phyloP scores from a whole-genome alignment of 2,113 vertebrate genomes.

The Pantherophis guttatus region DNA sequence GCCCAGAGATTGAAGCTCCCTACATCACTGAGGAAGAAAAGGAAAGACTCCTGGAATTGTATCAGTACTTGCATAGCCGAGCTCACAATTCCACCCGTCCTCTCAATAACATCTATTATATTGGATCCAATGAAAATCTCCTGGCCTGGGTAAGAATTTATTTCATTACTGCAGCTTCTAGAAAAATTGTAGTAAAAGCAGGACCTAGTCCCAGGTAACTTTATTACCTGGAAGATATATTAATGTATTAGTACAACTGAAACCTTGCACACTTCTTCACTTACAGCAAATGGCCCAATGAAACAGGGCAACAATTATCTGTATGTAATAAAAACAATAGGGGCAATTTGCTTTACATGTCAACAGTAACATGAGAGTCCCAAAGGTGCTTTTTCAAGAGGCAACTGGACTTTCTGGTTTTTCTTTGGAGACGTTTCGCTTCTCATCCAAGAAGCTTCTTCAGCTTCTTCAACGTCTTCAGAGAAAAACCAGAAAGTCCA shows the following conservation, averaged over 20 bases:
- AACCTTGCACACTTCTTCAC: not conserved
- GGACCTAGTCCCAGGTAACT: not conserved
- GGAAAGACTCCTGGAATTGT: slow-evolving; percentile 86
- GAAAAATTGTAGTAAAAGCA: not conserved
- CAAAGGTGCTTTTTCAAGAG: no score
- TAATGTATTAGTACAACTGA: not conserved
- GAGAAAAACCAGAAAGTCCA: no score
- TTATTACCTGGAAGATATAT: not conserved
- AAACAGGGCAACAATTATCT: not conserved
- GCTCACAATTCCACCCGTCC: slow-evolving; percentile 90
- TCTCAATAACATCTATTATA: slow-evolving; percentile 88
- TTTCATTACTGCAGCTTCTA: not conserved
- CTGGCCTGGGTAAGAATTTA: slow-evolving; percentile 84
- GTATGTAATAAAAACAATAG: not conserved
- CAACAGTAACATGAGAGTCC: not conserved
- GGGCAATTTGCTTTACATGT: not conserved
- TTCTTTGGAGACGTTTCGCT: no score
- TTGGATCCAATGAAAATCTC: slow-evolving; percentile 86
- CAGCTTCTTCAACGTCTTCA: no score
- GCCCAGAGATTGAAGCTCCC: slow-evolving; percentile 86
- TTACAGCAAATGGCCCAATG: not conserved
- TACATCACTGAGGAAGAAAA: slow-evolving; percentile 84
- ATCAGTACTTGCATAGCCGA: slow-evolving; percentile 92
- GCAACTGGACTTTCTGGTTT: no score
- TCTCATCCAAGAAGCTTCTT: no score